These are phyloP conservation scores for Tachysurus vachellii DNA, from an alignment of 2,113 vertebrate genomes.

Conservation along the genomic window DNA sequence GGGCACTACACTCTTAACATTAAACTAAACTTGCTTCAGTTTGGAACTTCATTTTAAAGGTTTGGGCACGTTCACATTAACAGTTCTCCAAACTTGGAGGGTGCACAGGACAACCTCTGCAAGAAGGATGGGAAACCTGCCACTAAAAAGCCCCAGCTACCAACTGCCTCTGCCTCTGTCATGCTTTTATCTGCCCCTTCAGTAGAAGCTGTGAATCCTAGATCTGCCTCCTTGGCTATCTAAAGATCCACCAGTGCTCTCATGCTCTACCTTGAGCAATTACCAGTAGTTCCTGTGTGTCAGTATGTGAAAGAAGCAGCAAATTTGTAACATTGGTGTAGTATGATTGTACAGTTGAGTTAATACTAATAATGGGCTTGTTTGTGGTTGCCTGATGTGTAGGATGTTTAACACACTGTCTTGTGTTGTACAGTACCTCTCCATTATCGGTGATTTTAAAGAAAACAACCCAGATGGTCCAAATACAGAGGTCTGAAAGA, in stretches of 20 bases:
- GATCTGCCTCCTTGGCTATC: not conserved
- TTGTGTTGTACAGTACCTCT: constrained; percentile 19
- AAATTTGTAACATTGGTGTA: not conserved
- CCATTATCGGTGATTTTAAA: constrained; percentile 66
- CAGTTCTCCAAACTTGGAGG: not conserved
- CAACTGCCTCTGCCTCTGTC: not conserved
- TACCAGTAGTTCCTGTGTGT: not conserved
- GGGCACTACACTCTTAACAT: too few relatives aligned
- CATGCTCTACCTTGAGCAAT: constrained; percentile 18
- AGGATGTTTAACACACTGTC: too few relatives aligned
- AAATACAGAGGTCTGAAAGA: constrained; percentile 56
- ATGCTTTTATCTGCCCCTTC: not conserved
- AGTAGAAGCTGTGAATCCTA: not conserved
- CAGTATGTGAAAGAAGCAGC: not conserved
- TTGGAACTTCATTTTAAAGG: too few relatives aligned
- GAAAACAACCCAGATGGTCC: constrained; percentile 40
- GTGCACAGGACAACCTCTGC: not conserved
- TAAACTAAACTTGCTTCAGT: too few relatives aligned
- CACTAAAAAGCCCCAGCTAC: constrained; percentile 1
- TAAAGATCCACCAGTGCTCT: constrained; percentile 24
- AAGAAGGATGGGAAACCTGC: not conserved
- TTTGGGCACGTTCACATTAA: not conserved
- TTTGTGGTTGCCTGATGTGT: not conserved
- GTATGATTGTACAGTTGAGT: not conserved
- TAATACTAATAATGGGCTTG: not conserved